Base-by-base conservation (phyloP, 2,113 vertebrate species). In the Elephas maximus region DNA sequence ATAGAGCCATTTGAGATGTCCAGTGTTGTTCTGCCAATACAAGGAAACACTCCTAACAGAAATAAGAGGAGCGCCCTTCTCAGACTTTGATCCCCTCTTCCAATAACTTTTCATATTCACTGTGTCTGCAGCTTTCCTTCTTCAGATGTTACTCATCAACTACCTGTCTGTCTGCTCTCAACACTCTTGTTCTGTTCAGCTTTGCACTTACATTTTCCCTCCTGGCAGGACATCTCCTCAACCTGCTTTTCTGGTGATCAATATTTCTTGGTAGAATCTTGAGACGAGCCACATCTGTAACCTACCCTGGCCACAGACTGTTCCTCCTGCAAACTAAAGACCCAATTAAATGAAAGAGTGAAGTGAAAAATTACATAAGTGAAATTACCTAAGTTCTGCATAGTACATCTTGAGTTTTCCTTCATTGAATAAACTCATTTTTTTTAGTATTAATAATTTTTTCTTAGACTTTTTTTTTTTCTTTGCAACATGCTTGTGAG, bases 211-310 rank as follows among this genome's bases (percentile, higher is more conserved):
- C 3, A 12, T 63, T 83, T 82, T 87, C 4, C 8, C 26, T 80
- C 60, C 63, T 28, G 24, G 24, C 2, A 65, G 18, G 26, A 20
- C 6, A 44, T 17, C 65, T 91, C 65, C 30, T 86, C 23, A 93
- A 26, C 0, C 37, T 88, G 28, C 30, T 88, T 83, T 92, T n/a
- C 60, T 62, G 3, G 73, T 63, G 33, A 33, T 33, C 63, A n/a
- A 8, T 90, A 88, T 77, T 88, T 93, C 57, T 81, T 80, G 48
- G n/a, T 82, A 88, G 80, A 88, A 65, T 84, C 51, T 81, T 88
- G 65, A 62, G 10, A 91, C 30, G 33, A 79, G 60, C 81, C n/a
- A 65, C 5, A 20, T 90, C 71, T 94, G 77, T 76, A 90, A 80
- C 21, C 41, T 30, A 94, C 21, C 0, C 95, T 91, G 20, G 26